These are phyloP conservation scores for Sardinella longiceps DNA, from an alignment of 2,797 vertebrate species.

Conservation along the genomic window DNA sequence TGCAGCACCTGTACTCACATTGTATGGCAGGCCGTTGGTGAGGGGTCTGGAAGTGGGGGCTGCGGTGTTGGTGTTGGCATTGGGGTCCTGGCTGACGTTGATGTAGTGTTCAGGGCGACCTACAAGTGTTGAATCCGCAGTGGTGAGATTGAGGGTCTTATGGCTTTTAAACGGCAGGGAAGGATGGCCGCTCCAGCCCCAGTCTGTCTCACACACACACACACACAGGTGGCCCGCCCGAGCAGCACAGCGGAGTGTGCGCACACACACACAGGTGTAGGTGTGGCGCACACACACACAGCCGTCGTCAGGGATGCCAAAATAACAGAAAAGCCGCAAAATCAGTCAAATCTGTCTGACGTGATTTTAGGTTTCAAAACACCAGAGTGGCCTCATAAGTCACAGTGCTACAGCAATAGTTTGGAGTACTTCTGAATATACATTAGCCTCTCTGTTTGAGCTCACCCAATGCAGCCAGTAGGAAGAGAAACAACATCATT, in stretches of 20 bases:
- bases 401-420: background rate
- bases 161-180: slow-evolving; percentile 82
- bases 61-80: slow-evolving; percentile 62
- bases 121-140: slow-evolving; percentile 83
- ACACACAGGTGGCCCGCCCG: background rate
- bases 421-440: too few relatives aligned
- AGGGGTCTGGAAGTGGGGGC: slow-evolving; percentile 63
- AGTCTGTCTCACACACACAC: slow-evolving; percentile 8
- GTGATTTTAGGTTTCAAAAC: background rate
- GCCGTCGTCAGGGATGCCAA: slow-evolving; percentile 68
- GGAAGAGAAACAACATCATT: too few relatives aligned
- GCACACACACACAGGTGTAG: background rate
- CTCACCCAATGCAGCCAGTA: too few relatives aligned
- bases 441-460: too few relatives aligned
- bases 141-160: slow-evolving; percentile 91
- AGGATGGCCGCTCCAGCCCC: slow-evolving; percentile 63
- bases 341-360: slow-evolving; percentile 7
- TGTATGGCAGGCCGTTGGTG: slow-evolving; percentile 63
- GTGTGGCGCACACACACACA: too few relatives aligned
- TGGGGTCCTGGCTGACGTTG: slow-evolving; percentile 70
- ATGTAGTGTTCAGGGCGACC: slow-evolving; percentile 81
- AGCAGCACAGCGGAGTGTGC: background rate
- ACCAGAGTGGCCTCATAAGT: background rate
- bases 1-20: slow-evolving; percentile 71
- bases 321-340: slow-evolving; percentile 20